phyloP scores from a whole-genome alignment of 2,113 vertebrate species.

The Theristicus caerulescens region DNA sequence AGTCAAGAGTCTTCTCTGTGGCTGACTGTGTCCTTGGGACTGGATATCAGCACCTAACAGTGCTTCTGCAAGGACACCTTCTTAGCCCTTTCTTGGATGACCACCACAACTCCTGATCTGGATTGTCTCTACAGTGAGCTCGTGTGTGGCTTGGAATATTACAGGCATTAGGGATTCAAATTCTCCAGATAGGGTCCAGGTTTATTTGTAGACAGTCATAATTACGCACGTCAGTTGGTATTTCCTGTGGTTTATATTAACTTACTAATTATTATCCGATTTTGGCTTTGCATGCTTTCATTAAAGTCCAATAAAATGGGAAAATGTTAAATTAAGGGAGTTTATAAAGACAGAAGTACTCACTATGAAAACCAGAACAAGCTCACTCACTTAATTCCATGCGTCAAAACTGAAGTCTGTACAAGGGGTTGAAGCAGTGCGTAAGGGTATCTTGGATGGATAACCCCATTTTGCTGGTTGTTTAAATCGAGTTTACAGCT shows the following conservation, averaged over 20 bases:
- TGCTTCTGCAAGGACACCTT: not conserved
- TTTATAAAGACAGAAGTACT: not conserved
- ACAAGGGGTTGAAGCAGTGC: not conserved
- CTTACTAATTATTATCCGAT: not conserved
- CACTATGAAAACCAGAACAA: not conserved
- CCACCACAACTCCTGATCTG: not conserved
- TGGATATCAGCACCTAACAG: not conserved
- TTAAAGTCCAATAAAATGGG: not conserved
- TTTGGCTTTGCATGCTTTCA: not conserved
- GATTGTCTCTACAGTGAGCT: not conserved
- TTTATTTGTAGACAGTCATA: not conserved
- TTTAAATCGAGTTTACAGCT: not conserved
- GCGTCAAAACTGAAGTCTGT: not conserved
- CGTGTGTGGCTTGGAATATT: not conserved
- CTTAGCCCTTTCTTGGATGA: not conserved
- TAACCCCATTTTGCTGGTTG: not conserved
- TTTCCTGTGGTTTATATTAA: not conserved
- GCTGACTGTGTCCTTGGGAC: not conserved
- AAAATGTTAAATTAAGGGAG: not conserved
- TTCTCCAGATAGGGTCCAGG: not conserved
- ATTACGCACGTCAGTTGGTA: not conserved
- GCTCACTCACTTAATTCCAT: not conserved
- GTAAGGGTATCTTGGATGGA: not conserved
- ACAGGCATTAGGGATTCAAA: not conserved
- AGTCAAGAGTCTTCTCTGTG: not conserved